A percentile compares a stretch with the other conserved stretches of the same genome.
Evolutionary conservation across 2,888 invertebrate genomes (phyloP).

Genomic region (Dioctria rufipes): DNA sequence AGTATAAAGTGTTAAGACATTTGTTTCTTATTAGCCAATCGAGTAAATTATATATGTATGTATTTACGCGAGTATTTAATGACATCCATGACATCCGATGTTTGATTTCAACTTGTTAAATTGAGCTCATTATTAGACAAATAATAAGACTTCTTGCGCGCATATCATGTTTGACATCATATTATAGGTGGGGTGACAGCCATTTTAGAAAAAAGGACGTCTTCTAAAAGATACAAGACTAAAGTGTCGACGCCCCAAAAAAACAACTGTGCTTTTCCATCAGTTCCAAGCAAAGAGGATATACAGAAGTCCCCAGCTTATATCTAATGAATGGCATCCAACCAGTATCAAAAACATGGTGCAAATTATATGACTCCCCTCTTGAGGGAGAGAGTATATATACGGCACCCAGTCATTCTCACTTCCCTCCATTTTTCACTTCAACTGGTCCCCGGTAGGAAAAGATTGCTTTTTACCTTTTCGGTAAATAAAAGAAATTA

Average conservation of each 20-base stretch:
- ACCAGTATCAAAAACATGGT: constrained; percentile 3
- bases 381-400: no score
- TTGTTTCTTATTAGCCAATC: no score
- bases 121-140: background rate
- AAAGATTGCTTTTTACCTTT: constrained; percentile 47
- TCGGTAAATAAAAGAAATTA: constrained; percentile 49
- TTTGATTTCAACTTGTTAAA: no score
- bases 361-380: constrained; percentile 17
- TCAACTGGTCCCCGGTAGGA: background rate
- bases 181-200: background rate
- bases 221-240: background rate
- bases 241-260: constrained; percentile 6
- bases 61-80: no score
- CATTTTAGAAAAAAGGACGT: constrained; percentile 26
- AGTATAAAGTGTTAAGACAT: no score
- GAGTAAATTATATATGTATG: no score
- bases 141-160: background rate
- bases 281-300: constrained; percentile 5
- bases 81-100: no score
- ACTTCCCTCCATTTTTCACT: no score
- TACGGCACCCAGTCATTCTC: no score
- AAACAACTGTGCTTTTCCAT: constrained; percentile 4
- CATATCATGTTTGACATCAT: constrained; percentile 2
- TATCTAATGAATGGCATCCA: constrained; percentile 33
- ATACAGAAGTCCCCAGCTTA: background rate